These are phyloP conservation scores for Epirrita christyi DNA, from an alignment of 2,888 invertebrate species.

Conservation along the genomic window DNA sequence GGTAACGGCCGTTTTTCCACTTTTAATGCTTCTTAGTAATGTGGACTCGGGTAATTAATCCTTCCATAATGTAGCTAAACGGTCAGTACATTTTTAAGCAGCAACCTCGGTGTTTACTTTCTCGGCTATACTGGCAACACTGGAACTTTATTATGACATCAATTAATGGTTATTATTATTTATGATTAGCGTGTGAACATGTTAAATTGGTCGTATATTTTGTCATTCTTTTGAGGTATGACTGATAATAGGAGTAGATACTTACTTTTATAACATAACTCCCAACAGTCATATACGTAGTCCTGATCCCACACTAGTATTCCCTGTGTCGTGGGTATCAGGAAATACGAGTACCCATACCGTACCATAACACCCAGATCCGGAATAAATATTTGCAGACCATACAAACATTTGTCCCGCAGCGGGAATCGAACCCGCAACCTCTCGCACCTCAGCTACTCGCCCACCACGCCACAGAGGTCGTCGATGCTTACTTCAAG, in stretches of 20 bases:
- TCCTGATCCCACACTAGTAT: too few relatives aligned
- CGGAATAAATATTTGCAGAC: too few relatives aligned
- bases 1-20: slow-evolving; percentile 60
- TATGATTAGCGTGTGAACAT: slow-evolving; percentile 73
- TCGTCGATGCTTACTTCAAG: too few relatives aligned
- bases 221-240: slow-evolving; percentile 26
- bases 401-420: too few relatives aligned
- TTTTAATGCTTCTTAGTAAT: slow-evolving; percentile 69
- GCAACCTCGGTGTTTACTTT: slow-evolving; percentile 60
- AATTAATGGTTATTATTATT: slow-evolving; percentile 69
- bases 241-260: not conserved
- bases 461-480: too few relatives aligned
- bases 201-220: slow-evolving; percentile 54
- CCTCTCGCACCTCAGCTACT: too few relatives aligned
- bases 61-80: slow-evolving; percentile 63
- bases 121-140: slow-evolving; percentile 54
- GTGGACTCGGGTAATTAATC: slow-evolving; percentile 65
- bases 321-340: too few relatives aligned
- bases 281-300: too few relatives aligned
- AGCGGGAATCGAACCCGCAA: too few relatives aligned
- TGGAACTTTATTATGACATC: slow-evolving; percentile 60
- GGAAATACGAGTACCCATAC: too few relatives aligned
- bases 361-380: too few relatives aligned
- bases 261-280: too few relatives aligned
- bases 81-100: slow-evolving; percentile 53